Evolutionary conservation across 2,888 invertebrate species (phyloP), one percentile per base, ranked within the genome.

Genomic region (Pocota personata): DNA sequence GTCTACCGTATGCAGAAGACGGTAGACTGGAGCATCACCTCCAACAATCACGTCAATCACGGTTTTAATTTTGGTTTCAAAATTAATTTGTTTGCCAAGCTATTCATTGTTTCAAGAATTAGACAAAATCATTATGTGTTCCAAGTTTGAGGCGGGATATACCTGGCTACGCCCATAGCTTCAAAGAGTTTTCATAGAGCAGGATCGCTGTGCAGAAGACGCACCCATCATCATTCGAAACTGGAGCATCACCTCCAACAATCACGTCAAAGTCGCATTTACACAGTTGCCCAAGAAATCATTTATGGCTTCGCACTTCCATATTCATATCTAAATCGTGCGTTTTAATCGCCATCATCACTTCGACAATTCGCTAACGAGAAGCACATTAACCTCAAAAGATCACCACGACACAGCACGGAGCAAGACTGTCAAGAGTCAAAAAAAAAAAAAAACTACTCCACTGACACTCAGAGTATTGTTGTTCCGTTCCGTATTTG

Each of bases 371-470:
- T 48, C 48, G 19, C 67, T 83, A 83, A 55, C 83, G 73, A 79
- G 55, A 73, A 73, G 60, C 66, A 67, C 83, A 83, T 83, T 83
- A 79, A 83, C 83, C 83, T 79, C 66, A 73, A 83, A 82, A 82
- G 69, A 82, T 82, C 62, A 69, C 82, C 78, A 79, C 73, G 73
- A 73, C 73, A 50, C 14, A 3, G 14, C 14, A 5, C 30, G 35
- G 35, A 19, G 21, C 35, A 64, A 32, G 37, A 37, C n/a, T 30
- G 50, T 58, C 50, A 60, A 71, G 19, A 58, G 55, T 24, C 30
- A 10, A 21, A 50, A 37, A 40, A 37, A 57, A 62, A 66, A 48
- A 30, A 16, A 62, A 30, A 64, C 50, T 35, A 43, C 57, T 21
- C 57, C 62, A 57, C 60, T 43, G 57, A 58, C 60, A 73, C 67